A percentile compares a stretch with the other conserved stretches of the same genome.
Conservation (phyloP, 35 echinoderm and acorn worm genomes). For the Hemicentrotus pulcherrimus region DNA sequence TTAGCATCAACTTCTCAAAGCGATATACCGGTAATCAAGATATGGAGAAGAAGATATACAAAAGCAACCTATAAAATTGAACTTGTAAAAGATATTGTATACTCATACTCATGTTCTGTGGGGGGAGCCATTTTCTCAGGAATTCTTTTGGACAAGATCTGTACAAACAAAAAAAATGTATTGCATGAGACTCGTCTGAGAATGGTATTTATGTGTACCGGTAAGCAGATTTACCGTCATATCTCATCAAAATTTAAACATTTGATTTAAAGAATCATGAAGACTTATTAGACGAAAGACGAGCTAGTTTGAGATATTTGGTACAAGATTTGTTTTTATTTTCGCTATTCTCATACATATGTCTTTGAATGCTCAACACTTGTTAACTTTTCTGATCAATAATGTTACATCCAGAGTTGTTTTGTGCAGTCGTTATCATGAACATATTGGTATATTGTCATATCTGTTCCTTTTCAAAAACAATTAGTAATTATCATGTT, state of each 20-base stretch:
- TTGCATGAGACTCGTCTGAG: neutral
- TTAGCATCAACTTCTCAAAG: no score
- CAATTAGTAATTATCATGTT: neutral
- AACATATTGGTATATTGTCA: neutral
- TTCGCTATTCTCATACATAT: neutral
- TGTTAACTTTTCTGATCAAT: neutral
- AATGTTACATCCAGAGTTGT: neutral
- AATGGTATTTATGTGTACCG: neutral
- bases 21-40: no score
- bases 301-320: neutral
- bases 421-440: neutral
- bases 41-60: no score
- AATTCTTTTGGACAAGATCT: no score
- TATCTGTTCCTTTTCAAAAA: neutral
- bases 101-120: no score
- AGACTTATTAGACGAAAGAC: neutral
- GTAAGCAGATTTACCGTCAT: neutral
- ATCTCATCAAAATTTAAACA: neutral
- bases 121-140: no score
- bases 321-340: neutral
- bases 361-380: neutral
- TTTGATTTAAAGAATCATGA: neutral
- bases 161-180: neutral
- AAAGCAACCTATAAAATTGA: no score
- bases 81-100: no score